Evolutionary conservation across 2,888 invertebrate genomes (phyloP).

Genomic region (Diadromus collaris): DNA sequence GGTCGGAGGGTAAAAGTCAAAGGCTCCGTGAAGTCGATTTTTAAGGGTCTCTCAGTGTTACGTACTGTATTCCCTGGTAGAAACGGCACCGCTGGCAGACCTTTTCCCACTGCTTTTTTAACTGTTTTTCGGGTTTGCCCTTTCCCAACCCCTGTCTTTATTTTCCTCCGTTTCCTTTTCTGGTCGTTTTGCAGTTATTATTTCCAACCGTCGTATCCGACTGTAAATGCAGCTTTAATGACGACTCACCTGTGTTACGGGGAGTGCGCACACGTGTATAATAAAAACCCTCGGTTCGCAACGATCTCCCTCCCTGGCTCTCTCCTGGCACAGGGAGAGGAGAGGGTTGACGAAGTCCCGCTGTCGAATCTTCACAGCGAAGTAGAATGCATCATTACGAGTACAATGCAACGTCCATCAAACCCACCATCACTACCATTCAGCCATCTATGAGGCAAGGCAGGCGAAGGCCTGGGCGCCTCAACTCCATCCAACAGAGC

Average conservation of each 20-base stretch:
- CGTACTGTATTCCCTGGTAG: not conserved
- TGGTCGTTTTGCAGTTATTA: conserved; percentile 46
- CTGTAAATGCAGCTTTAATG: conserved; percentile 65
- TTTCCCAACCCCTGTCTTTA: conserved; percentile 2
- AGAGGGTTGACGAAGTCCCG: conserved; percentile 56
- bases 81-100: not conserved
- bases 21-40: not conserved
- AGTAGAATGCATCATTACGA: conserved; percentile 75
- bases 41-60: not conserved
- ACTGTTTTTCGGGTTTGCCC: not conserved
- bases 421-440: conserved; percentile 63
- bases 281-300: conserved; percentile 62
- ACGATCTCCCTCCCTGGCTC: conserved; percentile 40
- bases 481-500: conserved; percentile 41
- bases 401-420: conserved; percentile 76
- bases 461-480: conserved; percentile 4
- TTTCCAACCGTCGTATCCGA: conserved; percentile 26
- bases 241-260: conserved; percentile 54
- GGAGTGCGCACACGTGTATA: conserved; percentile 29
- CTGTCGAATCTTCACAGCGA: conserved; percentile 50
- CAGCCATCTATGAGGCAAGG: conserved; percentile 22
- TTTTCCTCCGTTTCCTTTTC: conserved; percentile 25
- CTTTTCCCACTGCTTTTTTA: not conserved
- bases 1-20: conserved; percentile 26
- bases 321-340: not conserved